Evolutionary conservation across 2,113 vertebrate genomes (phyloP).

Genomic region (Mesitornis unicolor): DNA sequence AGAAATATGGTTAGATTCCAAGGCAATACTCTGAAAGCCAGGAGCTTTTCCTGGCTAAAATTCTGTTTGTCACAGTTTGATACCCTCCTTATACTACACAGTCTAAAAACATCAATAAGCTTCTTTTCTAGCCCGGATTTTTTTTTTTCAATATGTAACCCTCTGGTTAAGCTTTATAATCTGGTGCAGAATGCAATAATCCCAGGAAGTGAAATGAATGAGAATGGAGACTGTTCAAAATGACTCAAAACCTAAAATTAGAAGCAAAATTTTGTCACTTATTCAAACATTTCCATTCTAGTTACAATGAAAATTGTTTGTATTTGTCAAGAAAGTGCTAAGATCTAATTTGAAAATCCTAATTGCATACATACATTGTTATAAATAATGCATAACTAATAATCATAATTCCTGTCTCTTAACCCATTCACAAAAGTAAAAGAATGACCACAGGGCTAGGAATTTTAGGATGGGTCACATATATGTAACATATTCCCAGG

Average conservation of each 20-base stretch:
- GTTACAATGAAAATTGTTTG: not conserved
- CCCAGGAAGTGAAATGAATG: slow-evolving; percentile 24
- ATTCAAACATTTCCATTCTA: not conserved
- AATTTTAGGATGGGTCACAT: not conserved
- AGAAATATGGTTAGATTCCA: not conserved
- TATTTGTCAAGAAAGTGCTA: not conserved
- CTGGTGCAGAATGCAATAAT: slow-evolving; percentile 48
- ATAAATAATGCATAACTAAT: not conserved
- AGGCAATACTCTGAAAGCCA: not conserved
- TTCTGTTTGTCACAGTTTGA: slow-evolving; percentile 2
- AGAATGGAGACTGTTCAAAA: not conserved
- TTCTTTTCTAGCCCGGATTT: slow-evolving; percentile 31
- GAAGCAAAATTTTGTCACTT: not conserved
- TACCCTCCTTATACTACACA: not conserved
- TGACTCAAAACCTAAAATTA: slow-evolving; percentile 13
- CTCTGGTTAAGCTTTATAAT: slow-evolving; percentile 51
- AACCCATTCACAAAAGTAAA: not conserved
- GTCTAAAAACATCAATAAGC: slow-evolving; percentile 52
- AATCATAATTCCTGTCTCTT: not conserved
- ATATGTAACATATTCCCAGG: not conserved
- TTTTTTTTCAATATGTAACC: slow-evolving; percentile 11
- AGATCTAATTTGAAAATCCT: not conserved
- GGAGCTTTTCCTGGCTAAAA: slow-evolving; percentile 10
- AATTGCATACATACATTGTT: not conserved
- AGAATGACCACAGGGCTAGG: not conserved